Evolutionary conservation across 2,888 invertebrate species (phyloP).

Genomic region (Ferdinandea cuprea): DNA sequence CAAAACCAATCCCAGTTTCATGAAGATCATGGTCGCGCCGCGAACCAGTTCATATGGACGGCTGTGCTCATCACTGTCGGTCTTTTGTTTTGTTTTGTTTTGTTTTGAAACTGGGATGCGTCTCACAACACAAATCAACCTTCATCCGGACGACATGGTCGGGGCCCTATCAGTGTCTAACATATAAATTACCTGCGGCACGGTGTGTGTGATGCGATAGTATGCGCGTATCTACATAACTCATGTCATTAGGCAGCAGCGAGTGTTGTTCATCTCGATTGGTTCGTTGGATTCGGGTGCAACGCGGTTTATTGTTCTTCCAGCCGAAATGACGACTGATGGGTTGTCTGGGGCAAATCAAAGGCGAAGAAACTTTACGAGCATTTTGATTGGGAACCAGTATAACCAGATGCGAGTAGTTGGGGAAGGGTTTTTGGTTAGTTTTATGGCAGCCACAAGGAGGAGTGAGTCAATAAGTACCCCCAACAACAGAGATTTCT

Average conservation of each 20-base stretch:
- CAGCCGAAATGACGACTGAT: constrained; percentile 64
- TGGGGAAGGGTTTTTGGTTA: constrained; percentile 30
- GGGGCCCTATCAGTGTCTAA: constrained; percentile 55
- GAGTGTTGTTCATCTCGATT: constrained; percentile 38
- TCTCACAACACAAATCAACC: constrained; percentile 68
- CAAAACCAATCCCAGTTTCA: constrained; percentile 71
- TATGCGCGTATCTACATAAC: constrained; percentile 67
- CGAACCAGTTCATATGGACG: constrained; percentile 54
- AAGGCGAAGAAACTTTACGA: constrained; percentile 70
- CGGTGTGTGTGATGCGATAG: constrained; percentile 38
- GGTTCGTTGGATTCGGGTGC: constrained; percentile 47
- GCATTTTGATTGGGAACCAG: constrained; percentile 65
- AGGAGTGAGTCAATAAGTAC: constrained; percentile 34
- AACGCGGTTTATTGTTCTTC: constrained; percentile 42
- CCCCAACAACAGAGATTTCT: neutral
- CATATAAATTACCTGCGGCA: constrained; percentile 69
- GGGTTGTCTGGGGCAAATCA: constrained; percentile 33
- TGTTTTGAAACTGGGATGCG: constrained; percentile 42
- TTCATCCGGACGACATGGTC: constrained; percentile 47
- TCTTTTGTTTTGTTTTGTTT: constrained; percentile 15
- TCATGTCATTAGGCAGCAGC: constrained; percentile 59
- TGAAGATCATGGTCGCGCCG: constrained; percentile 14
- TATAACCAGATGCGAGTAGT: constrained; percentile 14
- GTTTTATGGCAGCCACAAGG: constrained; percentile 22
- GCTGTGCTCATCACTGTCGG: constrained; percentile 43